Conservation (phyloP, 92 coral and sea anemone species). For the Bergia puertoricense region DNA sequence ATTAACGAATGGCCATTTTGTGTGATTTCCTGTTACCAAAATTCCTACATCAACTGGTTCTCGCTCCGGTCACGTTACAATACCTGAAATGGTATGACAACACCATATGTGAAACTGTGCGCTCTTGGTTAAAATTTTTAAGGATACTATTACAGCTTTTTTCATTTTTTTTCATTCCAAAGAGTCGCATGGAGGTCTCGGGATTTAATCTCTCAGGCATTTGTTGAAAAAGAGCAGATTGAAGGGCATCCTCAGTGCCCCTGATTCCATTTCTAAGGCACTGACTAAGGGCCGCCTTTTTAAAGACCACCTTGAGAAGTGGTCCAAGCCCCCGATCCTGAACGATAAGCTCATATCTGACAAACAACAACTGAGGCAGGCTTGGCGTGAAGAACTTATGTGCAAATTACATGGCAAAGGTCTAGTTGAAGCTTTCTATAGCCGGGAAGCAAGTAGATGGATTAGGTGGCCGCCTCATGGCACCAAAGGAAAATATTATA, state of each 20-base stretch:
- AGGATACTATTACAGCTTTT: too few species aligned
- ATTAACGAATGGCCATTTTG: too few species aligned
- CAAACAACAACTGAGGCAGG: neutral
- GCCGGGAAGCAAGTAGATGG: slow-evolving; percentile 17
- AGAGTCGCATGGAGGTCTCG: neutral
- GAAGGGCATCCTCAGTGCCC: neutral
- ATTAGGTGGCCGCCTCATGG: slow-evolving; percentile 20
- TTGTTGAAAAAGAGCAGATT: slow-evolving; percentile 16
- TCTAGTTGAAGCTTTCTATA: neutral
- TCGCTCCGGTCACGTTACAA: too few species aligned
- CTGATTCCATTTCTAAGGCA: neutral
- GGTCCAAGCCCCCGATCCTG: neutral
- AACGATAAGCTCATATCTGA: slow-evolving; percentile 8
- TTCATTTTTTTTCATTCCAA: neutral
- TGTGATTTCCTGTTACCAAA: too few species aligned
- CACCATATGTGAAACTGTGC: too few species aligned
- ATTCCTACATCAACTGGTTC: too few species aligned
- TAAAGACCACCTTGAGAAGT: neutral
- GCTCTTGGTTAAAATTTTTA: too few species aligned
- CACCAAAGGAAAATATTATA: slow-evolving; percentile 3
- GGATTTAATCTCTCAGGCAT: neutral
- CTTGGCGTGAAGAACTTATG: neutral
- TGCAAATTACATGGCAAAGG: neutral
- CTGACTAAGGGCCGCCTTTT: neutral
- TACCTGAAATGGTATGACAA: too few species aligned